Percentiles rank a stretch among this genome's conserved stretches.
Evolutionary conservation across 1,140 invertebrate genomes (phyloP).

Genomic region (Oscheius sp.): DNA sequence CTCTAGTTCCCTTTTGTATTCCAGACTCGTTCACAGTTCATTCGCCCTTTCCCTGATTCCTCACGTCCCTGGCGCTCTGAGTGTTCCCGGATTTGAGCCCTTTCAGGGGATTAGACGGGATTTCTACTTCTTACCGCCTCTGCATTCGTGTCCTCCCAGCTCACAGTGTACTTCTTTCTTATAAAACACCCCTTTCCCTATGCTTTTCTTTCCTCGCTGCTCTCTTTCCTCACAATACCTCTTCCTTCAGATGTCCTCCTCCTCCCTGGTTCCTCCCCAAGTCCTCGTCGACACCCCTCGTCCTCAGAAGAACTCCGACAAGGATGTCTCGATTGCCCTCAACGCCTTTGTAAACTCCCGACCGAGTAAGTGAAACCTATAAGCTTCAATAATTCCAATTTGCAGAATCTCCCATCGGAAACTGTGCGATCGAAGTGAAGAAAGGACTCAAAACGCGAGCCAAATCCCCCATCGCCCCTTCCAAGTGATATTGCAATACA

Average conservation of each 20-base stretch:
- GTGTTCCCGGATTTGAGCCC: too few species aligned
- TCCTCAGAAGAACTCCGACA: background rate
- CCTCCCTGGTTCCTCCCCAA: background rate
- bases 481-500: background rate
- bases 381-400: too few species aligned
- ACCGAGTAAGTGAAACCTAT: background rate
- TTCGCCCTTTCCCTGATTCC: too few species aligned
- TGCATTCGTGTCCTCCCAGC: too few species aligned
- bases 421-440: background rate
- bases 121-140: background rate
- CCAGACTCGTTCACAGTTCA: too few species aligned
- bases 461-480: background rate
- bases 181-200: background rate
- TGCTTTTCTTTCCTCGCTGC: background rate
- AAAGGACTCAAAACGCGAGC: background rate
- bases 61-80: too few species aligned
- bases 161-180: too few species aligned
- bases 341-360: background rate
- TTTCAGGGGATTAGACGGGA: too few species aligned
- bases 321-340: background rate
- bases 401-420: background rate
- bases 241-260: too few species aligned
- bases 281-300: conserved; percentile 8
- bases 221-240: too few species aligned
- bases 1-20: too few species aligned